Base-by-base conservation (phyloP, 1,140 invertebrate genomes). In the Lepidurus arcticus region DNA sequence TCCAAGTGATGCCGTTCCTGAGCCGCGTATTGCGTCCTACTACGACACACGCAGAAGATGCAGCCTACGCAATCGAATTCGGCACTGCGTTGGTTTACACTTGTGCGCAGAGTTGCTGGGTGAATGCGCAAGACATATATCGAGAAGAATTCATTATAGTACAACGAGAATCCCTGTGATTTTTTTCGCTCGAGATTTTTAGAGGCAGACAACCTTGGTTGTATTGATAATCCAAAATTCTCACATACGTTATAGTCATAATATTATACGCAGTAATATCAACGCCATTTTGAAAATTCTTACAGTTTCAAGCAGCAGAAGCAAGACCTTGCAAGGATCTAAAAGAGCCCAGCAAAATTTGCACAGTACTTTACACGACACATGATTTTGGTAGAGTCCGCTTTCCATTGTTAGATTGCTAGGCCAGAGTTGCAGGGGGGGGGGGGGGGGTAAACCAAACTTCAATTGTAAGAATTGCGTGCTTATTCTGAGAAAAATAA, bases 61-160 rank as follows among this genome's bases (percentile, higher is more conserved):
- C 24, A 77, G 44, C 16, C 21, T 74, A 26, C 80, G 81, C 42
- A 79, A 82, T 94, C 44, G 93, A 96, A 84, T 95, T 92, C 84
- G 92, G 94, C 9, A 94, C 92, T 43, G 90, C 94, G 9, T 84
- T 94, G 44, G 84, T 95, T 24, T 95, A 91, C 81, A 93, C 93
- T 2, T 96, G 94, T 83, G 84, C 88, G n/a, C 88, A 88, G 81
- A 94, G 92, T 84, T 96, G 94, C 84, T 96, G 94, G 93, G 21
- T 65, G 7, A 88, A 89, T 73, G 84, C 88, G 6, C 88, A 88
- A 10, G 91, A 92, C 81, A 87, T 85, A 42, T 87, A 89, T 80
- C 88, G 90, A 78, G 88, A 90, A 80, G 94, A 95, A 85, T 86
- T 87, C 79, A 88, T 93, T 53, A 84, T 94, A 80, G 89, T 95